phyloP scores from a whole-genome alignment of 2,113 vertebrate species.

The Gallinago paraguaiae region DNA sequence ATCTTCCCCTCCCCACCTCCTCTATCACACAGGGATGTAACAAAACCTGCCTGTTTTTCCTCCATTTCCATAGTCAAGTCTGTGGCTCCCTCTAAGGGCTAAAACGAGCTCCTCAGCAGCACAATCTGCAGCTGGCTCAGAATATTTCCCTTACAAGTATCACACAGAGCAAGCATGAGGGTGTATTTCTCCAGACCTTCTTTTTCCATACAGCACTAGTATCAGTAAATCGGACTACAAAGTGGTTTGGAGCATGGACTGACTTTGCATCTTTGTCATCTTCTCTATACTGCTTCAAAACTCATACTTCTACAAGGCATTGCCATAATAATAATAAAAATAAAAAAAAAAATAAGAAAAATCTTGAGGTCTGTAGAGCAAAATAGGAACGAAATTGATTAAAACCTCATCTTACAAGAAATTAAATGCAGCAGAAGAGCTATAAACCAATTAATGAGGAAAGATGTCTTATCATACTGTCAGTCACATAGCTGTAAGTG shows the following conservation, averaged over 20 bases:
- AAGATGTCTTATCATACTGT: not conserved
- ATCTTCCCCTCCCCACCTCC: not conserved
- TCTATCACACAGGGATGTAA: not conserved
- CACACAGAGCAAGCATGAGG: not conserved
- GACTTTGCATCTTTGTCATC: not conserved
- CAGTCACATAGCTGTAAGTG: not conserved
- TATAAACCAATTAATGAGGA: not conserved
- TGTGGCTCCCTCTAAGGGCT: slow-evolving; percentile 70
- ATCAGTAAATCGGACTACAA: not conserved
- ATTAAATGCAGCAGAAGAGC: not conserved
- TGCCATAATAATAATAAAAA: too few relatives aligned
- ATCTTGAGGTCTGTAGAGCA: not conserved
- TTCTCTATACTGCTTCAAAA: not conserved
- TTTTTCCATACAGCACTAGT: not conserved
- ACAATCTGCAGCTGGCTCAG: not conserved
- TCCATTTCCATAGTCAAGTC: slow-evolving; percentile 1
- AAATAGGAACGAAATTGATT: not conserved
- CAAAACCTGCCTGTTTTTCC: not conserved
- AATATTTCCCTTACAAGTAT: not conserved
- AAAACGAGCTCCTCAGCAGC: not conserved
- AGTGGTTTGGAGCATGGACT: not conserved
- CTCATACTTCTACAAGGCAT: not conserved
- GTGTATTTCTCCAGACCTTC: not conserved
- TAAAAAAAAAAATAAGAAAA: not conserved
- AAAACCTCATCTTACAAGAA: not conserved